phyloP scores from a whole-genome alignment of 2,797 vertebrate genomes.

The Sarcoramphus papa region DNA sequence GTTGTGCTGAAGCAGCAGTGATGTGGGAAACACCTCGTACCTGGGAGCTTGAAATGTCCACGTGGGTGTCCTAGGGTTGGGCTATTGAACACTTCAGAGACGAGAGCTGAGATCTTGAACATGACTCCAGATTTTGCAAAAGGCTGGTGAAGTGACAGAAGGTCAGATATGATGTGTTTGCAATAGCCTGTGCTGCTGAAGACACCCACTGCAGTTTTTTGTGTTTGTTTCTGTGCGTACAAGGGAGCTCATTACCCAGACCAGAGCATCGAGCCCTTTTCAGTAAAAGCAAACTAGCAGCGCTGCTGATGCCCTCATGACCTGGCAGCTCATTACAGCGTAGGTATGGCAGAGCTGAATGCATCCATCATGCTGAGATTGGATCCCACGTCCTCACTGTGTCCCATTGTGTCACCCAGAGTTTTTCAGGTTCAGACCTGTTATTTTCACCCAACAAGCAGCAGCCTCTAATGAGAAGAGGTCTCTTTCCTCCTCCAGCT shows the following conservation, averaged over 20 bases:
- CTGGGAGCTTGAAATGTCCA: not conserved
- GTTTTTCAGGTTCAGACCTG: not conserved
- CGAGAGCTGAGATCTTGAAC: not conserved
- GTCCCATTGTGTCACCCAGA: not conserved
- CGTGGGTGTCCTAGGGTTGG: not conserved
- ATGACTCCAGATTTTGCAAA: not conserved
- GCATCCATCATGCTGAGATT: not conserved
- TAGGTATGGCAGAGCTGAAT: not conserved
- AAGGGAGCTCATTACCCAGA: not conserved
- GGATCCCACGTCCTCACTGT: not conserved
- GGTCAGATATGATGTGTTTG: not conserved
- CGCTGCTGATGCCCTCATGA: not conserved
- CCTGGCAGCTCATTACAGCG: not conserved
- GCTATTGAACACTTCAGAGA: not conserved
- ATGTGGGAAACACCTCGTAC: not conserved
- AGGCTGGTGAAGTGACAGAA: not conserved
- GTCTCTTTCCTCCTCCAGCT: not conserved
- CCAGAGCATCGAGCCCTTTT: not conserved
- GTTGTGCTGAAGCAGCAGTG: fast-evolving
- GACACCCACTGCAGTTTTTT: not conserved
- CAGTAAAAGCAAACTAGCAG: not conserved
- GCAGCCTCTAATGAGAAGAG: not conserved
- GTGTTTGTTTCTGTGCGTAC: not conserved
- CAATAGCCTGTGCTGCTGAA: not conserved
- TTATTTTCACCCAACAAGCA: not conserved